Base-by-base conservation (phyloP, 1,140 invertebrate species). In the Pectinophora gossypiella region DNA sequence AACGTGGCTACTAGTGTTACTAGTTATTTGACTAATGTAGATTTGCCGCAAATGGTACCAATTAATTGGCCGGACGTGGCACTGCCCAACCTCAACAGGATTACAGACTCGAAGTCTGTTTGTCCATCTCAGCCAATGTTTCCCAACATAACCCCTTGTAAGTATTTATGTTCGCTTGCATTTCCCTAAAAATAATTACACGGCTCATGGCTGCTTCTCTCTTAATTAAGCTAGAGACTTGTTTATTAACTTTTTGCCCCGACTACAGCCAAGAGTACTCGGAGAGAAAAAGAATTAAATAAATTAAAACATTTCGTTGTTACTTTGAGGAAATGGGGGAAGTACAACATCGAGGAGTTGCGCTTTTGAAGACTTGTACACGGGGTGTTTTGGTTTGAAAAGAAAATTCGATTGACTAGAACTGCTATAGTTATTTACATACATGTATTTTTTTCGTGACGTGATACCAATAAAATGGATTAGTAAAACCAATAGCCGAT, bases 181-280 rank as follows among this genome's bases (percentile, higher is more conserved):
- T 40, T 40, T 40, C 15, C 12, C 12, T 40, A 40, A 6, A 12
- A 15, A 40, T 40, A 40, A 40, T 40, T 16, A 15, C 36, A 15
- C 10, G 10, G 10, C 36, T 40, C 36, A 40, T 40, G 36, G 36
- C 16, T 40, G 12, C 36, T 40, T 40, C 12, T 1, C 36, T 40
- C 16, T 40, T 40, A 40, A 40, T 40, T 40, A 40, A 40, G 36
- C 10, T 15, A 40, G n/a, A 40, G 36, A 40, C 36, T 40, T 40
- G 36, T 40, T 40, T 40, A 40, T 40, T 40, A 40, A 40, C 36
- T 40, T 40, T 40, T 40, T 40, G 36, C 36, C 36, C 7, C 10
- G 36, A 15, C 36, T 15, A 6, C n/a, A 15, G 36, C 36, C 10
- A 18, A 12, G 36, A 40, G 36, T 40, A 15, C 36, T 40, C 15